Base-by-base conservation (phyloP, 2,888 invertebrate genomes). In the Melanchra persicariae region DNA sequence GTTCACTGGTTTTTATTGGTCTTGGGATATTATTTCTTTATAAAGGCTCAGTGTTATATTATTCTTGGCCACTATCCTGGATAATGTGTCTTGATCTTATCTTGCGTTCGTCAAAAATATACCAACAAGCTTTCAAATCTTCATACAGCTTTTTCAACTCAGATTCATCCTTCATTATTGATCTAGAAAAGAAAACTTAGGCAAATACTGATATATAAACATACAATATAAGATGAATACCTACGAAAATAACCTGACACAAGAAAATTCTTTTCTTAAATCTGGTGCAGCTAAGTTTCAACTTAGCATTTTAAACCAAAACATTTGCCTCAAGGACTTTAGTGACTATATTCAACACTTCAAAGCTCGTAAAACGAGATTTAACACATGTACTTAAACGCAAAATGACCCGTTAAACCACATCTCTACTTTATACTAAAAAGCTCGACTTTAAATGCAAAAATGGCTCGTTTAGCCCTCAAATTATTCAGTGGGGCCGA, bases 321-420 rank as follows among this genome's bases (percentile, higher is more conserved):
- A 60, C n/a, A 61, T 30, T 69, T 55, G 6, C 34, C 34, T 49
- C 9, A 7, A 69, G 26, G n/a, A 43, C 47, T 43, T 70, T 43
- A 15, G 43, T 22, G 49, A 49, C 37, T 55, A 59, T 47, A 77
- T 71, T 58, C 47, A 51, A 64, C 64, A 61, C 60, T 68, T 79
- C 15, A 55, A 64, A 75, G 79, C 85, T 84, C 83, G 81, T 77
- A 72, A 77, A 79, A 62, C 66, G 67, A 60, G 72, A 77, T 68
- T 70, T 78, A 70, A 62, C 77, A 82, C 83, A 75, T 83, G 76
- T 72, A 75, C 58, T 79, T 74, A 74, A 83, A 81, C 73, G 68
- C 74, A 67, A 60, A 79, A 66, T 59, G 47, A 22, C 57, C 52
- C 52, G 51, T 67, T 63, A 76, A 80, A 67, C 66, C 57, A 49